A percentile compares a stretch with the other conserved stretches of the same genome.
phyloP scores from a whole-genome alignment of 2,797 vertebrate genomes.

The Phrynocephalus vlangalii region DNA sequence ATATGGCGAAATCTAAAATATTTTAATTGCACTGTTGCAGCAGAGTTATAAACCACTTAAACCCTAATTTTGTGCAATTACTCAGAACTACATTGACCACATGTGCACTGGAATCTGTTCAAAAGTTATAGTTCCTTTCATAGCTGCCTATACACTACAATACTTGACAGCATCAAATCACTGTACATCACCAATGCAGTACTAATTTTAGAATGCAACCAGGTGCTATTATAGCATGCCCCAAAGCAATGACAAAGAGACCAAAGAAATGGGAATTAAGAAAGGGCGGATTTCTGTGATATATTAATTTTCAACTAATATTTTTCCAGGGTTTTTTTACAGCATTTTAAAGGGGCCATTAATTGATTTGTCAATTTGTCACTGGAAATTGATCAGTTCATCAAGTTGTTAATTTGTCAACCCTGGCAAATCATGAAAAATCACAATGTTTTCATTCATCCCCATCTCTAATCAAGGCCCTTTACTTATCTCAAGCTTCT shows the following conservation, averaged over 20 bases:
- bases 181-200: not conserved
- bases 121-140: not conserved
- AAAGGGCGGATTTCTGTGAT: not conserved
- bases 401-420: too few species aligned
- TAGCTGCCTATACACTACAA: not conserved
- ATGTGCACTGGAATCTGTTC: not conserved
- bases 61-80: conserved; percentile 8
- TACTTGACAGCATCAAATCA: not conserved
- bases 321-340: not conserved
- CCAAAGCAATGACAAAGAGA: not conserved
- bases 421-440: too few species aligned
- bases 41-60: not conserved
- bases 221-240: too few species aligned
- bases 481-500: not conserved
- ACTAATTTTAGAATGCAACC: not conserved
- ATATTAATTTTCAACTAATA: not conserved
- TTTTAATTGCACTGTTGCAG: not conserved
- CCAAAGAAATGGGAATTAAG: not conserved
- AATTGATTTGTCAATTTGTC: too few species aligned
- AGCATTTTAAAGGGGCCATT: too few species aligned
- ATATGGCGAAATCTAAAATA: not conserved
- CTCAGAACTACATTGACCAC: not conserved
- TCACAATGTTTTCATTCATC: too few species aligned
- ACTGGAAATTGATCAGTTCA: too few species aligned
- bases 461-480: not conserved